Conservation (phyloP, 2,113 vertebrate species). For the Haemorhous mexicanus region DNA sequence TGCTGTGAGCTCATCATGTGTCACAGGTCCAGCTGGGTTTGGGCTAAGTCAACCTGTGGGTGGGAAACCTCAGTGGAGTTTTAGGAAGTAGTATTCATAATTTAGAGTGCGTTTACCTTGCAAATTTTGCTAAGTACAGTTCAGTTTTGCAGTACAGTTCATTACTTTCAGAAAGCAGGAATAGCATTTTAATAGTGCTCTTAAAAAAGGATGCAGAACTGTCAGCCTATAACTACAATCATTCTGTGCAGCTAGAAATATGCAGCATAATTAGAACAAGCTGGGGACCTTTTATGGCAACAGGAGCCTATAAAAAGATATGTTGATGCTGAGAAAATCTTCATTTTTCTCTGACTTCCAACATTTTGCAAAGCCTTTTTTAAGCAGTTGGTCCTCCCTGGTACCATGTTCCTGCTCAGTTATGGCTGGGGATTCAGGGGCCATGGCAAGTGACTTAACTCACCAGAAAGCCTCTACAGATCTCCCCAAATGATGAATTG, state of each 20-base stretch:
- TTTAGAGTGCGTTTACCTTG: background rate
- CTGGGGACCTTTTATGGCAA: background rate
- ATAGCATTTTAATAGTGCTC: background rate
- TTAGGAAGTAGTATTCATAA: background rate
- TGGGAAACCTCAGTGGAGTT: background rate
- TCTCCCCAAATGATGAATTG: background rate
- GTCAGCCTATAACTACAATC: background rate
- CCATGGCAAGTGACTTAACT: background rate
- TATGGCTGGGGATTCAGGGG: background rate
- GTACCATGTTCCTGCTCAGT: rapidly evolving
- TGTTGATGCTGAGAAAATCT: background rate
- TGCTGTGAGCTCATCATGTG: background rate
- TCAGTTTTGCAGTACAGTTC: background rate
- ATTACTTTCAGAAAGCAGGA: background rate
- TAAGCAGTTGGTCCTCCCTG: background rate
- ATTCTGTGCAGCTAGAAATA: background rate
- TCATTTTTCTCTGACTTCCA: background rate
- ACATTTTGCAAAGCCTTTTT: background rate
- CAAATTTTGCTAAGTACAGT: background rate
- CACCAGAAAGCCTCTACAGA: background rate
- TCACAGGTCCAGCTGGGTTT: background rate
- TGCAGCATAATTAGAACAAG: background rate
- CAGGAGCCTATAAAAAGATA: background rate
- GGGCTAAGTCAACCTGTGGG: background rate
- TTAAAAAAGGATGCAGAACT: background rate